A percentile compares a stretch with the other conserved stretches of the same genome.
Evolutionary conservation across 2,888 invertebrate species (phyloP).

Genomic region (Abscondita cerata): DNA sequence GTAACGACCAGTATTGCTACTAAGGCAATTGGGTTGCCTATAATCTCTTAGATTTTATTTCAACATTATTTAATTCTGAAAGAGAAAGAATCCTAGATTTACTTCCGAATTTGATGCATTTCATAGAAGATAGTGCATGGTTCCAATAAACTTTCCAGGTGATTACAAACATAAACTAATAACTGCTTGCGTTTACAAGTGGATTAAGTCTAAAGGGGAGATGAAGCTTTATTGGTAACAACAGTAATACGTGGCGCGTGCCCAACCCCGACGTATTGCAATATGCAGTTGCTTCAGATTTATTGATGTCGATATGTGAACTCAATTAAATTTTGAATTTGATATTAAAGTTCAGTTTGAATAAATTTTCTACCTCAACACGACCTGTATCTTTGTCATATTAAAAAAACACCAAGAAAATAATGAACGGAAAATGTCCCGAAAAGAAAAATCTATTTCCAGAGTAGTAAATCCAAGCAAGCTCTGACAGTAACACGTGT

Average conservation of each 20-base stretch:
- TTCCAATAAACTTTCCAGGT: not conserved
- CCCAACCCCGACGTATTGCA: conserved; percentile 51
- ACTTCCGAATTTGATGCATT: not conserved
- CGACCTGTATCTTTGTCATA: not conserved
- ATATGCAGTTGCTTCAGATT: conserved; percentile 53
- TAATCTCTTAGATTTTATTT: too few relatives aligned
- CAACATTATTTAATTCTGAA: too few relatives aligned
- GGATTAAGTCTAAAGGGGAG: conserved; percentile 46
- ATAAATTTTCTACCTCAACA: not conserved
- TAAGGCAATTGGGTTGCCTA: too few relatives aligned
- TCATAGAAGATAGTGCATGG: not conserved
- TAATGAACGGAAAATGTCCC: not conserved
- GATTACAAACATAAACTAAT: conserved; percentile 40
- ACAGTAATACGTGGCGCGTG: conserved; percentile 54
- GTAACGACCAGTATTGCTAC: too few relatives aligned
- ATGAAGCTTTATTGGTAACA: conserved; percentile 45
- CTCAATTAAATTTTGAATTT: conserved; percentile 47
- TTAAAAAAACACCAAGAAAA: not conserved
- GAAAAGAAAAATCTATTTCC: conserved; percentile 20
- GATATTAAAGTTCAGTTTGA: not conserved
- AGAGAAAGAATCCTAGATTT: too few relatives aligned
- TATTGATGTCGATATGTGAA: conserved; percentile 55
- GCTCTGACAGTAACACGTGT: conserved; percentile 42
- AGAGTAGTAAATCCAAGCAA: conserved; percentile 25
- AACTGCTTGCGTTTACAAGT: conserved; percentile 45